phyloP scores from a whole-genome alignment of 2,888 invertebrate species.

The Sericinus montela region DNA sequence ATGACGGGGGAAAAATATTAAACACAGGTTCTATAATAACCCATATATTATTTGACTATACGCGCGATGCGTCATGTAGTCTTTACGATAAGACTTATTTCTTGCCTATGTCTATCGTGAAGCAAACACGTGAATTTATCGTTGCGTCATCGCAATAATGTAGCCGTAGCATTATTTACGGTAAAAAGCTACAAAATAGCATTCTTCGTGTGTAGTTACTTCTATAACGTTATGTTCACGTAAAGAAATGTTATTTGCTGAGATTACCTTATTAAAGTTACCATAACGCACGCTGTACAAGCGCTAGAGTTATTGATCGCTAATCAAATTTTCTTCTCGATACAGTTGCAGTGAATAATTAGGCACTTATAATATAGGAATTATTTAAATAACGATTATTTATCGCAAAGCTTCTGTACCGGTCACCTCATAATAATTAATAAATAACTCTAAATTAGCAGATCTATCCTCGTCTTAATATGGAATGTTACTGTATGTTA shows the following conservation, averaged over 20 bases:
- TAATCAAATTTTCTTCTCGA: conserved; percentile 4
- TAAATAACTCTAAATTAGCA: conserved; percentile 17
- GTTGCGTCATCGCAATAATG: too few species aligned
- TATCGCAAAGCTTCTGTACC: conserved; percentile 19
- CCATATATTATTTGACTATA: too few species aligned
- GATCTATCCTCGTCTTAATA: conserved; percentile 13
- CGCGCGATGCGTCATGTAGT: too few species aligned
- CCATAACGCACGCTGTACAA: background rate
- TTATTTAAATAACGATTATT: conserved; percentile 11
- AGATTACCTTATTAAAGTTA: background rate
- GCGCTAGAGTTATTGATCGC: conserved; percentile 7
- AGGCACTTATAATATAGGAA: conserved; percentile 17
- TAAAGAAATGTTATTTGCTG: background rate
- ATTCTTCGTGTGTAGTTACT: too few species aligned
- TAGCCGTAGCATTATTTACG: too few species aligned
- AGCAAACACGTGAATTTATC: too few species aligned
- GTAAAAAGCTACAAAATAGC: too few species aligned
- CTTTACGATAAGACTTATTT: too few species aligned
- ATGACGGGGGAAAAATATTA: too few species aligned
- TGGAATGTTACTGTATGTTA: background rate
- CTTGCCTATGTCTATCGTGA: too few species aligned
- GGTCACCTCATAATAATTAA: conserved; percentile 16
- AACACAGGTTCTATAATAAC: too few species aligned
- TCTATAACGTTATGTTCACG: too few species aligned
- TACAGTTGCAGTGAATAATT: conserved; percentile 13